Conservation (phyloP, 1,140 invertebrate species). For the Mycetomoellerius zeteki region DNA sequence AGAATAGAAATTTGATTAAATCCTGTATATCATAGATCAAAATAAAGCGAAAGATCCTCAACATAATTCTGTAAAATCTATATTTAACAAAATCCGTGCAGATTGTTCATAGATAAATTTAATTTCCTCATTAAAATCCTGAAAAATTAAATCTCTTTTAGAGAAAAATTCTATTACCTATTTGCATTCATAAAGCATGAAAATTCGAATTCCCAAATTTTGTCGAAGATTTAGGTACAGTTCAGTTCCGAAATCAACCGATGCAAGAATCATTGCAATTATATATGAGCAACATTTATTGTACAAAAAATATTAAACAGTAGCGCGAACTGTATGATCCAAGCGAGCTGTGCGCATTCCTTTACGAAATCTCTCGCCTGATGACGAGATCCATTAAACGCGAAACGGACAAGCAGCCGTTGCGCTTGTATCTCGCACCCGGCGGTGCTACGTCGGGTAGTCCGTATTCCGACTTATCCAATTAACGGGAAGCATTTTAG, state of each 20-base stretch:
- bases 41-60: neutral
- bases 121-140: neutral
- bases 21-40: neutral
- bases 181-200: neutral
- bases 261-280: too few relatives aligned
- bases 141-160: neutral
- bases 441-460: neutral
- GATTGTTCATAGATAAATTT: neutral
- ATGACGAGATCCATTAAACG: constrained; percentile 48
- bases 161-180: neutral
- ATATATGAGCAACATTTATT: too few relatives aligned
- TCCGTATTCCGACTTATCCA: constrained; percentile 39
- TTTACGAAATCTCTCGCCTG: constrained; percentile 20
- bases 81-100: neutral
- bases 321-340: neutral
- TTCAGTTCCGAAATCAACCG: neutral
- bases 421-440: neutral
- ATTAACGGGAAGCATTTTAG: constrained; percentile 50
- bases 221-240: neutral
- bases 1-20: constrained; percentile 16
- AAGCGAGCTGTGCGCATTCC: neutral
- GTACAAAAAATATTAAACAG: constrained; percentile 1
- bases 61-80: neutral
- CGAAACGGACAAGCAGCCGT: neutral
- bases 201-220: neutral